These are phyloP conservation scores for Punctoribates punctum DNA, from an alignment of 2,888 invertebrate species.

Conservation along the genomic window DNA sequence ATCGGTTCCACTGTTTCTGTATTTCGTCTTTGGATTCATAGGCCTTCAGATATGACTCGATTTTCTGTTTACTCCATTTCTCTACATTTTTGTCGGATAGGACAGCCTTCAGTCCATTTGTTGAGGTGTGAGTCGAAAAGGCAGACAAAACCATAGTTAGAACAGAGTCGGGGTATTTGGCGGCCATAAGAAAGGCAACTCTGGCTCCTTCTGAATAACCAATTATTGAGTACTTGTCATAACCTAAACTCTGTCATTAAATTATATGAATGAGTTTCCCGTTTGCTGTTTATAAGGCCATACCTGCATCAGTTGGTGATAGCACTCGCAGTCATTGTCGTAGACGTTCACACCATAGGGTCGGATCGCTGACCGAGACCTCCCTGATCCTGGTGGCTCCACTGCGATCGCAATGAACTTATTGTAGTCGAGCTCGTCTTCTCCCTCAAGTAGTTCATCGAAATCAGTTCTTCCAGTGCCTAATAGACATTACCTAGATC, in stretches of 20 bases:
- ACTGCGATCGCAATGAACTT: conserved; percentile 18
- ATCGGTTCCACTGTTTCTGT: not conserved
- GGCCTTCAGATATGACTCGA: not conserved
- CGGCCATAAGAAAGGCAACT: conserved; percentile 53
- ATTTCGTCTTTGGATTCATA: not conserved
- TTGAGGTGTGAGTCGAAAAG: not conserved
- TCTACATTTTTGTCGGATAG: not conserved
- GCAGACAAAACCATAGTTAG: conserved; percentile 48
- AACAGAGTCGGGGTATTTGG: conserved; percentile 50
- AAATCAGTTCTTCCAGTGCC: conserved; percentile 36
- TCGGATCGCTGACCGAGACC: conserved; percentile 20
- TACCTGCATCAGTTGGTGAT: conserved; percentile 25
- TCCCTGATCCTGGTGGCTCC: conserved; percentile 34
- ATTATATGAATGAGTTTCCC: not conserved
- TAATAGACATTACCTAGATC: not conserved
- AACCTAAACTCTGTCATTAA: not conserved
- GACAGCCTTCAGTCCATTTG: too few relatives aligned
- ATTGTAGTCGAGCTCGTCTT: conserved; percentile 13
- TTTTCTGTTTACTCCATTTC: not conserved
- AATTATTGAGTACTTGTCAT: not conserved
- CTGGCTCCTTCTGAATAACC: conserved; percentile 56
- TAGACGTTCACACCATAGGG: not conserved
- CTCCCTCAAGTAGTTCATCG: not conserved
- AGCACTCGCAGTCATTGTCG: conserved; percentile 22
- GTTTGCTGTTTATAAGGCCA: not conserved